Conservation (phyloP, 2,888 invertebrate species). For the Clistopyga incitator region DNA sequence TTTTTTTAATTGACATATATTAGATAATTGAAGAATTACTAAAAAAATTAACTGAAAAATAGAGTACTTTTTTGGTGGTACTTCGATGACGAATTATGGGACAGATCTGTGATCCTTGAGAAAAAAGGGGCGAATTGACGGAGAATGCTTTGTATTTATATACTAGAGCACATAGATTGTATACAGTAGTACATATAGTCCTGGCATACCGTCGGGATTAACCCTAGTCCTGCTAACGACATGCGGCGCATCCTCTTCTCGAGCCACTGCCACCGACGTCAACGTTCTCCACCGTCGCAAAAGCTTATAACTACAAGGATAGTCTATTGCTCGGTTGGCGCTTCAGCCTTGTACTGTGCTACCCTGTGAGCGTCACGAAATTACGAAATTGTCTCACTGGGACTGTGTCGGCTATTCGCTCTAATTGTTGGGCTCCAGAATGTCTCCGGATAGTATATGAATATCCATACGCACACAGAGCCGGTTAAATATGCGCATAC, state of each 20-base stretch:
- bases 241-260: conserved; percentile 63
- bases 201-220: conserved; percentile 65
- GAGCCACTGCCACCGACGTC: conserved; percentile 54
- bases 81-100: no score
- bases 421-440: conserved; percentile 52
- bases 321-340: conserved; percentile 22
- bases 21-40: no score
- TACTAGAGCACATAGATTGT: not conserved
- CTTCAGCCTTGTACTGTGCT: conserved; percentile 26
- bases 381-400: conserved; percentile 60
- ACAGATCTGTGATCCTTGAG: no score
- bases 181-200: conserved; percentile 34
- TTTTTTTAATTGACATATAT: no score
- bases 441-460: not conserved
- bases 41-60: no score
- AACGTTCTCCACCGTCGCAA: conserved; percentile 43
- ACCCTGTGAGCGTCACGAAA: conserved; percentile 49
- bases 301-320: conserved; percentile 38
- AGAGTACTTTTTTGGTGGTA: no score
- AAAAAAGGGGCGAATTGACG: no score
- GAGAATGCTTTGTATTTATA: not conserved
- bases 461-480: not conserved
- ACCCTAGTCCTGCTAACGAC: conserved; percentile 64
- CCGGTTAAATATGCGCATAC: conserved; percentile 16
- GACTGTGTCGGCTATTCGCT: conserved; percentile 48